Evolutionary conservation across 2,888 invertebrate species (phyloP).

Genomic region (Nasonia oneida): DNA sequence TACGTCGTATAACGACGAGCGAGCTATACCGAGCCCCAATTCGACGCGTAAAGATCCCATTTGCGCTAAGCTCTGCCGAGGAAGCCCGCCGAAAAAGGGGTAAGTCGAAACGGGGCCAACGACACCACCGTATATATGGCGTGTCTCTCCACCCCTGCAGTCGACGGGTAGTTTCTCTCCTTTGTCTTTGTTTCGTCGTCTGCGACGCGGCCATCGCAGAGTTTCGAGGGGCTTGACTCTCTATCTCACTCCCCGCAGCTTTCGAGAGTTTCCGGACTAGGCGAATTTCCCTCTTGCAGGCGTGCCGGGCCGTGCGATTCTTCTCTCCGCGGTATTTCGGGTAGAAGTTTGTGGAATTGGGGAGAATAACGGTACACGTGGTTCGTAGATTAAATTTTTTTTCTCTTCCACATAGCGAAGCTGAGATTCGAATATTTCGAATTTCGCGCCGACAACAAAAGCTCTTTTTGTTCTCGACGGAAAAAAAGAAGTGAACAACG

Average conservation of each 20-base stretch:
- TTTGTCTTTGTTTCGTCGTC: slow-evolving; percentile 37
- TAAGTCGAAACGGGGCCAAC: slow-evolving; percentile 53
- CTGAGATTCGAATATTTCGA: too few species aligned
- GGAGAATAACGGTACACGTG: background rate
- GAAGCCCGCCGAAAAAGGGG: slow-evolving; percentile 10
- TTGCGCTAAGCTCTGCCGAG: slow-evolving; percentile 60
- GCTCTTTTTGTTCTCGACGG: background rate
- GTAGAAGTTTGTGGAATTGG: background rate
- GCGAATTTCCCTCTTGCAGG: slow-evolving; percentile 6
- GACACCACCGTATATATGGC: slow-evolving; percentile 23
- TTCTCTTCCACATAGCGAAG: too few species aligned
- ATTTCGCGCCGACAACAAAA: background rate
- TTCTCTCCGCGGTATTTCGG: background rate
- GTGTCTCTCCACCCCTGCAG: background rate
- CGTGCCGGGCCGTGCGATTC: background rate
- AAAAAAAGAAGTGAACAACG: background rate
- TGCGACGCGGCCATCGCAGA: background rate
- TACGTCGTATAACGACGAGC: background rate
- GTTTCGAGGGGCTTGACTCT: slow-evolving; percentile 9
- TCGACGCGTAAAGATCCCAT: slow-evolving; percentile 62
- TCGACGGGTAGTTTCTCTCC: background rate
- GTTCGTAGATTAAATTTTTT: too few species aligned
- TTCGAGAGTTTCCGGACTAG: slow-evolving; percentile 10
- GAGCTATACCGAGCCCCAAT: background rate
- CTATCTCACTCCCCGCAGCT: background rate